Evolutionary conservation across 2,797 vertebrate genomes (phyloP).

Genomic region (Lacerta agilis): DNA sequence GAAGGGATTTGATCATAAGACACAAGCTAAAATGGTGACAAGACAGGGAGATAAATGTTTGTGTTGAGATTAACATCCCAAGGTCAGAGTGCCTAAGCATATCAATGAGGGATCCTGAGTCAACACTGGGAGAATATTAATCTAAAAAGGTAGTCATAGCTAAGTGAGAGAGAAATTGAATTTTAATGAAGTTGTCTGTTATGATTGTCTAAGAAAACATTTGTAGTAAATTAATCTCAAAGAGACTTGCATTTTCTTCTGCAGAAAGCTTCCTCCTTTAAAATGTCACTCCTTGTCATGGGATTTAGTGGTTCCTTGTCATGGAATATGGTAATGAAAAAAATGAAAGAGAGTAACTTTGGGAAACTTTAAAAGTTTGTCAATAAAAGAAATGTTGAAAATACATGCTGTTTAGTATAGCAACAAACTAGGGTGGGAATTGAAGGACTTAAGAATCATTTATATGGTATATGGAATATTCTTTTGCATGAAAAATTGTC

Average conservation of each 20-base stretch:
- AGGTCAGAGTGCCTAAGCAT: slow-evolving; percentile 80
- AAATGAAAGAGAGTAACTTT: not conserved
- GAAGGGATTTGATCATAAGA: slow-evolving; percentile 77
- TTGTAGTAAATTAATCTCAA: slow-evolving; percentile 43
- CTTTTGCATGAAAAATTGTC: not conserved
- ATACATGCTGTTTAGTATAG: not conserved
- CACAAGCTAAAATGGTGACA: slow-evolving; percentile 76
- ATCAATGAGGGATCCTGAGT: slow-evolving; percentile 80
- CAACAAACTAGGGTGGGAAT: not conserved
- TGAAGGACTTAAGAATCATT: not conserved
- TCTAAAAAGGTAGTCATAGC: slow-evolving; percentile 60
- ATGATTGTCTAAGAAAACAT: slow-evolving; percentile 71
- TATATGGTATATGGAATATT: not conserved
- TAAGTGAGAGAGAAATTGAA: slow-evolving; percentile 74
- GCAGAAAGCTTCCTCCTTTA: not conserved
- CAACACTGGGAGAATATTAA: slow-evolving; percentile 64
- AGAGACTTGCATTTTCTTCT: slow-evolving; percentile 30
- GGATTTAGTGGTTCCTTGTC: slow-evolving; percentile 1
- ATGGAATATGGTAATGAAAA: not conserved
- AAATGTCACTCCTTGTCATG: slow-evolving; percentile 28
- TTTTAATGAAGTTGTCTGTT: slow-evolving; percentile 79
- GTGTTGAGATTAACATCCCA: slow-evolving; percentile 80
- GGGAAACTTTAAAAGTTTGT: not conserved
- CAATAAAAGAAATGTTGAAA: slow-evolving; percentile 1
- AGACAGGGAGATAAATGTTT: slow-evolving; percentile 80